Evolutionary conservation across 2,797 vertebrate genomes (phyloP), one percentile per base, ranked within the genome.

Genomic region (Arnoldichthys spilopterus): DNA sequence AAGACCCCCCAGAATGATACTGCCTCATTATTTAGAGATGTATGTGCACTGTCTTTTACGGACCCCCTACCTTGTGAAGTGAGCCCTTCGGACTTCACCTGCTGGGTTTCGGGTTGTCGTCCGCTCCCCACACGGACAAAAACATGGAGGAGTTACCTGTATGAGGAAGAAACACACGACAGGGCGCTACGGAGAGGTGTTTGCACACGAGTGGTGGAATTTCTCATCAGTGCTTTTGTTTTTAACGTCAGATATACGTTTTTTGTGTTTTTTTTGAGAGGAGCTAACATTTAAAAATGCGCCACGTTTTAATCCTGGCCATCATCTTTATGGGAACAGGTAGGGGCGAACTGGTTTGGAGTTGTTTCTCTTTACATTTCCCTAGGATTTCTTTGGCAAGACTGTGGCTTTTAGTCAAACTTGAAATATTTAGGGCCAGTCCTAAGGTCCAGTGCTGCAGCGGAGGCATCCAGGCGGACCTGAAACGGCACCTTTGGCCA

Each of bases 91-190:
- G 47, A 59, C 32, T 82, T 83, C 86, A 88, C 87, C 87, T 88
- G 85, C 78, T 40, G 18, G 72, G 76, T 76, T 61, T 83, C 81
- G 77, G 71, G 72, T 74, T 74, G 45, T 77, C 24, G 53, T 45
- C 26, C 28, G 79, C 51, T 56, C 79, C 79, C 58, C 64, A n/a
- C 28, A 24, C 34, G 54, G 40, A 1, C 32, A 58, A 2, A 83
- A 89, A 93, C 92, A 93, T 93, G 92, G 91, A 86, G 5, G 82
- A 28, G 32, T 64, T 88, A 83, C 85, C 85, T 86, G 90, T 81
- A 40, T 90, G 84, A 91, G 28, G 76, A 49, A 45, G 82, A 76
- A 15, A 61, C 64, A 34, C 15, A 56, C 0, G 6, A 64, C 22
- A 20, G 32, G 22, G 53, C 0, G 20, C 16, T 6, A 2, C 4